Base-by-base conservation (phyloP, 2,113 vertebrate genomes). In the Leptobrachium ailaonicum region DNA sequence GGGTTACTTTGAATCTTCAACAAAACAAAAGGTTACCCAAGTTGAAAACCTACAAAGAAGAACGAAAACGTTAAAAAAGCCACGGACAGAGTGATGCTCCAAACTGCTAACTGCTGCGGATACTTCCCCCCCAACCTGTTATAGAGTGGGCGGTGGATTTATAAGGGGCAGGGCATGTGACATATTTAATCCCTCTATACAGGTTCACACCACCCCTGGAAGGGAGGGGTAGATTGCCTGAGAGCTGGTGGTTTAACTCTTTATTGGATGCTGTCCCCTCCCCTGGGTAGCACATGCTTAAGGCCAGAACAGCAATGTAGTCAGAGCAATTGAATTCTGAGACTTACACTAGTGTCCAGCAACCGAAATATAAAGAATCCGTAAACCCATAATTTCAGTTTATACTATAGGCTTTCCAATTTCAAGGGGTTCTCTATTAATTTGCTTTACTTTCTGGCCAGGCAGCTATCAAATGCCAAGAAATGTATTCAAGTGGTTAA, bases 81-180 rank as follows among this genome's bases (percentile, higher is more conserved):
- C 50, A 80, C 76, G 67, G 76, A 71, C 79, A 80, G 62, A 66
- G 77, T 71, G n/a, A 79, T 73, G 78, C 71, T 74, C 41, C 78
- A 74, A 80, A 79, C 63, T 73, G 79, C 71, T 75, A 20, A 71
- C 68, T 75, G 75, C 79, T 75, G 63, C 79, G 79, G 71, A 80
- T 69, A 74, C 79, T 80, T 73, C 64, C 79, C 79, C 79, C 79
- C 79, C 74, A 80, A 71, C 72, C 50, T 71, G 74, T 80, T 80
- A 80, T 80, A 75, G 79, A 80, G 79, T 80, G 72, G 66, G 71
- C 64, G 79, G 71, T 67, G 72, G 79, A 80, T 80, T 75, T 80
- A 80, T 80, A 80, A 80, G 71, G 79, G 79, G 72, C 79, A 80
- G 72, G 47, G 71, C 71, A 42, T 62, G 54, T 74, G 79, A 80